Evolutionary conservation across 1,140 invertebrate genomes (phyloP).

Genomic region (Asbolus verrucosus): DNA sequence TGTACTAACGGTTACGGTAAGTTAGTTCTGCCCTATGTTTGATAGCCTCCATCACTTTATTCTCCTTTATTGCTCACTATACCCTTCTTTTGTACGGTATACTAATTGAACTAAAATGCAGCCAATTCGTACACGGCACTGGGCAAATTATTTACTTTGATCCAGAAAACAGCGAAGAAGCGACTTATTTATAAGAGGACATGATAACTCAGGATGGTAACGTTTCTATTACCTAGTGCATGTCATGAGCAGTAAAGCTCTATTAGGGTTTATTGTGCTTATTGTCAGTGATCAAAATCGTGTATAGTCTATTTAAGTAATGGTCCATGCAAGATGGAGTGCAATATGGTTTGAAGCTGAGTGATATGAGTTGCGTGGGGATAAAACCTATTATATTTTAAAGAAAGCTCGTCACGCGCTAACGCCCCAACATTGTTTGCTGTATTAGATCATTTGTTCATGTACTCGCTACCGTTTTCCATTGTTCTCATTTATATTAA

Average conservation of each 20-base stretch:
- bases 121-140: not conserved
- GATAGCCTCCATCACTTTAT: slow-evolving; percentile 54
- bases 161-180: too few relatives aligned
- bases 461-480: slow-evolving; percentile 48
- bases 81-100: slow-evolving; percentile 43
- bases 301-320: slow-evolving; percentile 55
- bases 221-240: not conserved
- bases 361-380: slow-evolving; percentile 50
- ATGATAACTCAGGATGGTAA: not conserved
- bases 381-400: slow-evolving; percentile 58
- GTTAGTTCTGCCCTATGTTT: slow-evolving; percentile 59
- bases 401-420: slow-evolving; percentile 57
- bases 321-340: slow-evolving; percentile 60
- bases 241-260: not conserved
- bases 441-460: slow-evolving; percentile 56
- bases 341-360: slow-evolving; percentile 52
- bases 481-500: slow-evolving; percentile 49
- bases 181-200: not conserved
- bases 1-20: slow-evolving; percentile 59
- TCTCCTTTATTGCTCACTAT: slow-evolving; percentile 49
- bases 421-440: slow-evolving; percentile 51
- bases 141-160: too few relatives aligned
- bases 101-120: slow-evolving; percentile 28
- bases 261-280: slow-evolving; percentile 25
- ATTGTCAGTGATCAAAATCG: slow-evolving; percentile 40